Percentiles rank a stretch among this genome's conserved stretches.
Conservation (phyloP, 2,888 invertebrate genomes). For the Andrena praecox region DNA sequence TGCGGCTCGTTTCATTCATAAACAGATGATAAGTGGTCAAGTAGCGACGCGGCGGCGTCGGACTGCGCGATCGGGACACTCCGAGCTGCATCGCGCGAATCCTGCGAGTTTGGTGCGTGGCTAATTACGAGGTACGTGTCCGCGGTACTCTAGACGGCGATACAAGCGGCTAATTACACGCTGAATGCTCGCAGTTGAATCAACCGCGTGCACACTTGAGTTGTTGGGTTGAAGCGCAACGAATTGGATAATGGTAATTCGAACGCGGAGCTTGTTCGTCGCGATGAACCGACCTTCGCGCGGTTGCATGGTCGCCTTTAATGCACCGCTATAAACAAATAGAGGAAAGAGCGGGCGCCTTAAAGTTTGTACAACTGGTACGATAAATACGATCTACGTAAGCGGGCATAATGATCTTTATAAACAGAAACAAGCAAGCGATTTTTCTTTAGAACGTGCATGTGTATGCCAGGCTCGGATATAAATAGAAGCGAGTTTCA, state of each 20-base stretch:
- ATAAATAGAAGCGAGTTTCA: conserved; percentile 44
- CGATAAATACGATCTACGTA: conserved; percentile 35
- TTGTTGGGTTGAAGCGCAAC: no score
- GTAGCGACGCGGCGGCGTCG: conserved; percentile 40
- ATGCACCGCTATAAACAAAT: neutral
- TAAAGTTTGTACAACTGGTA: conserved; percentile 16
- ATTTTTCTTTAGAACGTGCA: conserved; percentile 19
- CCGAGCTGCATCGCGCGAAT: conserved; percentile 43
- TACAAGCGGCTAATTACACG: no score
- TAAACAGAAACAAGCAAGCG: conserved; percentile 45
- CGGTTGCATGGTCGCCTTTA: no score
- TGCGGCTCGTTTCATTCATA: conserved; percentile 66
- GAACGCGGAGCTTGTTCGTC: no score
- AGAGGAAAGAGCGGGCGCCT: neutral
- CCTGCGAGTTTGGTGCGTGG: neutral
- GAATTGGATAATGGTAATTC: no score
- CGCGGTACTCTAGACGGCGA: neutral
- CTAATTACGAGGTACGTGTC: neutral
- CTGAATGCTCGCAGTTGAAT: no score
- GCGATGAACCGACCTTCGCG: no score
- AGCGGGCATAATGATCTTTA: conserved; percentile 31
- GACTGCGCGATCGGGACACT: conserved; percentile 23
- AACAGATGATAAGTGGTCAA: conserved; percentile 65
- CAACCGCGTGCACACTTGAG: no score
- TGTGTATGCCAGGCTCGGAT: conserved; percentile 4